Evolutionary conservation across 2,888 invertebrate species (phyloP).

Genomic region (Parelbella ahira): DNA sequence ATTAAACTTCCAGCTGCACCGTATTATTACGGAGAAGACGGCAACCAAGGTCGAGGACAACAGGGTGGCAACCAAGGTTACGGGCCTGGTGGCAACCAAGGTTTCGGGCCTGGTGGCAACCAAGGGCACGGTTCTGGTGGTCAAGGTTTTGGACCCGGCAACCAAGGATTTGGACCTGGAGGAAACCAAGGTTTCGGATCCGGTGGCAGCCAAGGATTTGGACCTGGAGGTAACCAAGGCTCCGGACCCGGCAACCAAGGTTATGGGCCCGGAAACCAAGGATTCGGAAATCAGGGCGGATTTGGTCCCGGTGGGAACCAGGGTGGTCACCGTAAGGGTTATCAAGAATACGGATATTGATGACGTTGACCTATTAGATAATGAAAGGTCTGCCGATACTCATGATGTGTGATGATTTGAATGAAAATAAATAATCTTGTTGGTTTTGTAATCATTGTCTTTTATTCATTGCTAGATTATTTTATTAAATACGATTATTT

Average conservation of each 20-base stretch:
- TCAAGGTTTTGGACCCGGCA: slow-evolving; percentile 4
- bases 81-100: slow-evolving; percentile 4
- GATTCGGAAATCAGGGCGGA: neutral
- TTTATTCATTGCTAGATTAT: too few species aligned
- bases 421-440: too few species aligned
- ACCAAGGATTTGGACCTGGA: neutral
- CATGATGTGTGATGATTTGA: too few species aligned
- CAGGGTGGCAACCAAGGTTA: slow-evolving; percentile 1
- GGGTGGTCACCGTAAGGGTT: slow-evolving; percentile 1
- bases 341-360: slow-evolving; percentile 10
- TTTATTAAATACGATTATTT: too few species aligned
- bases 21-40: slow-evolving; percentile 10
- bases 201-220: slow-evolving; percentile 1
- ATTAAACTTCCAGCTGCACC: slow-evolving; percentile 1
- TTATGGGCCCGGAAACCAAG: slow-evolving; percentile 1
- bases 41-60: neutral
- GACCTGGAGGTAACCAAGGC: slow-evolving; percentile 1
- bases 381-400: too few species aligned
- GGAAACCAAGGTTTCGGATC: slow-evolving; percentile 2
- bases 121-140: too few species aligned
- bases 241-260: slow-evolving; percentile 6
- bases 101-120: neutral
- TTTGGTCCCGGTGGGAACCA: slow-evolving; percentile 1
- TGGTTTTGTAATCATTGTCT: too few species aligned
- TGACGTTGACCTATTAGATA: neutral